A percentile compares a stretch with the other conserved stretches of the same genome.
Evolutionary conservation across 1,140 invertebrate genomes (phyloP).

Genomic region (Phenacoccus solenopsis): DNA sequence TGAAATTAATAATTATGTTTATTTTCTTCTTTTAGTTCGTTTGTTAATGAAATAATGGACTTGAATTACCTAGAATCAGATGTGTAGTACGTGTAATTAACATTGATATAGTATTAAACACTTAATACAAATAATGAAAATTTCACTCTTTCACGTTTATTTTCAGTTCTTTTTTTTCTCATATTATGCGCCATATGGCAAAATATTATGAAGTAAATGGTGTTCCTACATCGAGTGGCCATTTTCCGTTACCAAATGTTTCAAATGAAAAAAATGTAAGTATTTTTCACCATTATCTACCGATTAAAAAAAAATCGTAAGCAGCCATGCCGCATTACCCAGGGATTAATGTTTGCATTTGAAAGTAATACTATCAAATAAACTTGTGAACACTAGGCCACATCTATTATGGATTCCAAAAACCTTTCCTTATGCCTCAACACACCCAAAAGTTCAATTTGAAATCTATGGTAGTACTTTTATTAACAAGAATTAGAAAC

Average conservation of each 20-base stretch:
- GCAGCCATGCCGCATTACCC: too few species aligned
- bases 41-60: slow-evolving; percentile 44
- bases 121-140: slow-evolving; percentile 12
- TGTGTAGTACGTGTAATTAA: slow-evolving; percentile 53
- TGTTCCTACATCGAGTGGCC: slow-evolving; percentile 35
- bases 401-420: too few species aligned
- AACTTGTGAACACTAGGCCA: too few species aligned
- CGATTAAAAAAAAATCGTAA: too few species aligned
- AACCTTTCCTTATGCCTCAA: too few species aligned
- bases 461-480: too few species aligned
- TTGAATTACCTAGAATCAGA: slow-evolving; percentile 55
- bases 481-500: too few species aligned
- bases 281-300: slow-evolving; percentile 6
- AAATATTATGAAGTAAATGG: slow-evolving; percentile 53
- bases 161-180: slow-evolving; percentile 53
- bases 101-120: too few species aligned
- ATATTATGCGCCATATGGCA: slow-evolving; percentile 57
- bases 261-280: slow-evolving; percentile 13
- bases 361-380: too few species aligned
- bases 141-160: slow-evolving; percentile 23
- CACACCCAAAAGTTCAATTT: too few species aligned
- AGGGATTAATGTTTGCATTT: too few species aligned
- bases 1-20: too few species aligned
- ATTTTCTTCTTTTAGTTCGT: slow-evolving; percentile 38
- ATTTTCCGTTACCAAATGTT: slow-evolving; percentile 30